Evolutionary conservation across 1,140 invertebrate genomes (phyloP).

Genomic region (Drosophila hydei): DNA sequence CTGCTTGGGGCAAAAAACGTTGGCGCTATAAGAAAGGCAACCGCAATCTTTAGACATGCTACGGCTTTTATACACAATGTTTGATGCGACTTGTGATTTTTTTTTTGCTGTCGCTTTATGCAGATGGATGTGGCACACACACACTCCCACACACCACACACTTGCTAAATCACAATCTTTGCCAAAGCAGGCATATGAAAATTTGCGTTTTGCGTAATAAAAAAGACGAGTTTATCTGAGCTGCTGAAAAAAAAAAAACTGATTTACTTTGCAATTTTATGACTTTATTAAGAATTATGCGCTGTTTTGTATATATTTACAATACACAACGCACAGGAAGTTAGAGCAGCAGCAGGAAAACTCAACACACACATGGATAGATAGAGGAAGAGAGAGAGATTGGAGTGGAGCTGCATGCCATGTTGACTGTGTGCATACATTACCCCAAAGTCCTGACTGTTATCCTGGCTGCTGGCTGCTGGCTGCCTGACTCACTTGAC

Average conservation of each 20-base stretch:
- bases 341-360: slow-evolving; percentile 45
- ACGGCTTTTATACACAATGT: slow-evolving; percentile 53
- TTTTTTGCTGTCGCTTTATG: slow-evolving; percentile 45
- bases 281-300: slow-evolving; percentile 74
- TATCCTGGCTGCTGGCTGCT: not conserved
- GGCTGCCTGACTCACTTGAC: slow-evolving; percentile 51
- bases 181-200: slow-evolving; percentile 60
- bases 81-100: slow-evolving; percentile 64
- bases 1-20: not conserved
- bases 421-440: slow-evolving; percentile 27
- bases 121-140: slow-evolving; percentile 55
- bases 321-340: slow-evolving; percentile 38
- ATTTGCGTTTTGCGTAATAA: slow-evolving; percentile 69
- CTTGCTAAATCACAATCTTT: slow-evolving; percentile 63
- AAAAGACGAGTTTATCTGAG: slow-evolving; percentile 65
- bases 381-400: not conserved
- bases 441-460: slow-evolving; percentile 17
- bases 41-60: slow-evolving; percentile 67
- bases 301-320: slow-evolving; percentile 72
- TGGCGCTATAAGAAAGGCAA: slow-evolving; percentile 19
- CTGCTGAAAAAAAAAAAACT: slow-evolving; percentile 57
- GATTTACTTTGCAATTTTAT: slow-evolving; percentile 74
- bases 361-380: slow-evolving; percentile 14
- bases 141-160: slow-evolving; percentile 23
- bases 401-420: slow-evolving; percentile 21